Base-by-base conservation (phyloP, 2,113 vertebrate genomes). In the Cyanistes caeruleus region DNA sequence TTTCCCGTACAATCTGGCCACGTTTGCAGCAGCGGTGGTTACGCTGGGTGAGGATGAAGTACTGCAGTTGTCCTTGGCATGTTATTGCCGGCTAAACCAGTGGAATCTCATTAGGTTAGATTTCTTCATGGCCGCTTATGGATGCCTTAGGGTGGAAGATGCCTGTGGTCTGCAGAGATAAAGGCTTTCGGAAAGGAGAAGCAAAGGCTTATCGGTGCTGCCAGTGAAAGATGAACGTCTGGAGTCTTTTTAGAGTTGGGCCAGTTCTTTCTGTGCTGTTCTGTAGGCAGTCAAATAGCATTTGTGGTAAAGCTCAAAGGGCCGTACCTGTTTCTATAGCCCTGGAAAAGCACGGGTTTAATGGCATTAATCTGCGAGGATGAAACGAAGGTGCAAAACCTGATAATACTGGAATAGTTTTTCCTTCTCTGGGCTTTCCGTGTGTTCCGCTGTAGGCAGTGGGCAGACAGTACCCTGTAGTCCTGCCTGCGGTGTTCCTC, bases 51-150 rank as follows among this genome's bases (percentile, higher is more conserved):
- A 76, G 67, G 75, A 21, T 52, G 88, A 88, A 58, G 82, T 2
- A 0, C 84, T 28, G 70, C 53, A 15, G 73, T 90, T 31, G 87
- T 90, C 87, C 87, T 85, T 80, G 85, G 75, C 23, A 1, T 33
- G 88, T 83, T 83, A 63, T 20, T 84, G 87, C 49, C 24, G 2
- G 79, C 58, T 83, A 91, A 93, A 93, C 81, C 65, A 12, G 60
- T 35, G 93, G 89, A 78, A 94, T 95, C 89, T 77, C 84, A 74
- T 89, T 92, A 92, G 75, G 89, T 48, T 89, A 62, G 63, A 67
- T 86, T 87, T 80, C 72, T 69, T 65, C 55, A 13, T 7, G 87
- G 84, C 30, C 0, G 23, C 73, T 80, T 73, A 51, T 19, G n/a
- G 84, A 64, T 15, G 31, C 63, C 44, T 73, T 80, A 73, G 76